A percentile compares a stretch with the other conserved stretches of the same genome.
Conservation (phyloP, 1,140 invertebrate genomes). For the Trichonephila clavipes region DNA sequence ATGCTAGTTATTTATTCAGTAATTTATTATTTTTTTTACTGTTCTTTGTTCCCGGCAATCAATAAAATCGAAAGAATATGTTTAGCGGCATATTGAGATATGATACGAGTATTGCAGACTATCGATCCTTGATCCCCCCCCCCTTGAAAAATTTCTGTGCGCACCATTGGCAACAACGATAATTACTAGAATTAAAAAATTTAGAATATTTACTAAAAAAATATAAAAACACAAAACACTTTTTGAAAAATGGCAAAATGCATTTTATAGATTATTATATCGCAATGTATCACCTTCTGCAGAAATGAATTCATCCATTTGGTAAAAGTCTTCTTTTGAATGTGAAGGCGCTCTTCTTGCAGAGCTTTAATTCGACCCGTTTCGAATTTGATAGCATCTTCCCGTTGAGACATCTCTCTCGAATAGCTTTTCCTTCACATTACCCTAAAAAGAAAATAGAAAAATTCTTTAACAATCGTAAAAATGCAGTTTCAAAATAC, state of each 20-base stretch:
- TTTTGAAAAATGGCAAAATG: neutral
- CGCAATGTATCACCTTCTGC: conserved; percentile 87
- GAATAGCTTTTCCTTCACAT: conserved; percentile 67
- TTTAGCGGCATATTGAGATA: too few species aligned
- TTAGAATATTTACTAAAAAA: too few species aligned
- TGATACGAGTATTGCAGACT: too few species aligned
- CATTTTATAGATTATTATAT: neutral
- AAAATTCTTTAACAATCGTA: neutral
- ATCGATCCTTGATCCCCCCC: too few species aligned
- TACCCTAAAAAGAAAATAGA: conserved; percentile 15
- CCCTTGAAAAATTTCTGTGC: too few species aligned
- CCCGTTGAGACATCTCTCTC: conserved; percentile 72
- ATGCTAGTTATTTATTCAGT: too few species aligned
- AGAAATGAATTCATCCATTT: conserved; percentile 99
- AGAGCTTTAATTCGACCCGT: conserved; percentile 96
- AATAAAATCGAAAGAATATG: too few species aligned
- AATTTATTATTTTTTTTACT: too few species aligned
- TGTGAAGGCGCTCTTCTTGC: conserved; percentile 97
- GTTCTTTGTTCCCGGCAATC: too few species aligned
- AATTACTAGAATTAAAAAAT: too few species aligned
- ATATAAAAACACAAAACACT: conserved; percentile 10
- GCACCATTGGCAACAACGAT: too few species aligned
- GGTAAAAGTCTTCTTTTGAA: conserved; percentile 99
- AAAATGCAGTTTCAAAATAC: too few species aligned
- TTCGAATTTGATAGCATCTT: conserved; percentile 89